phyloP scores from a whole-genome alignment of 2,888 invertebrate genomes.

The Eubasilissa splendida region DNA sequence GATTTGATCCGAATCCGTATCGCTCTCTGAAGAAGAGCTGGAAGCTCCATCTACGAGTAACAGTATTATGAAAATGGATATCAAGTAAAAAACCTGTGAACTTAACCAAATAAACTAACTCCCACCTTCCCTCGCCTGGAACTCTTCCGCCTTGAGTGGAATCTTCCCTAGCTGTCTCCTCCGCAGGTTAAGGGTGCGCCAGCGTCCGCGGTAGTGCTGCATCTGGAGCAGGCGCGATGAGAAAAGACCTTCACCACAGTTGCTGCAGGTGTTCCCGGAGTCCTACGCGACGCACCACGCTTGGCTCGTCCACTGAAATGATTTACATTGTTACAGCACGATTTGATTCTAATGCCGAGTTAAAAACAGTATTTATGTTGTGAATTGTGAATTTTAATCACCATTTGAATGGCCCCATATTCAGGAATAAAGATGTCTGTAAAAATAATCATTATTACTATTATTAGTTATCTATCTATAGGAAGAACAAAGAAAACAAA shows the following conservation, averaged over 20 bases:
- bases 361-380: too few species aligned
- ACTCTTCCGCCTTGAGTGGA: conserved; percentile 66
- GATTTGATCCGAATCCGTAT: conserved; percentile 68
- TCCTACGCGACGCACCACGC: conserved; percentile 67
- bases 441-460: too few species aligned
- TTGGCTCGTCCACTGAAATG: conserved; percentile 68
- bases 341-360: too few species aligned
- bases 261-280: too few species aligned
- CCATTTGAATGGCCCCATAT: too few species aligned
- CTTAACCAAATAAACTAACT: too few species aligned
- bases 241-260: conserved; percentile 63
- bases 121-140: conserved; percentile 67
- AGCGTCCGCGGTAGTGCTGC: conserved; percentile 86
- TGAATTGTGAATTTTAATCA: too few species aligned
- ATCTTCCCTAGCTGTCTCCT: conserved; percentile 76
- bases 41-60: conserved; percentile 65
- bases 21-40: conserved; percentile 69
- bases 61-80: background rate
- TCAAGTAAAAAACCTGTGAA: too few species aligned
- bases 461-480: too few species aligned
- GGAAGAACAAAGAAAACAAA: too few species aligned
- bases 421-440: too few species aligned
- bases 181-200: conserved; percentile 89
- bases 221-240: conserved; percentile 76
- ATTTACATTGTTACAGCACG: too few species aligned